A percentile compares a stretch with the other conserved stretches of the same genome.
Evolutionary conservation across 2,888 invertebrate genomes (phyloP).

Genomic region (Athalia circularis): DNA sequence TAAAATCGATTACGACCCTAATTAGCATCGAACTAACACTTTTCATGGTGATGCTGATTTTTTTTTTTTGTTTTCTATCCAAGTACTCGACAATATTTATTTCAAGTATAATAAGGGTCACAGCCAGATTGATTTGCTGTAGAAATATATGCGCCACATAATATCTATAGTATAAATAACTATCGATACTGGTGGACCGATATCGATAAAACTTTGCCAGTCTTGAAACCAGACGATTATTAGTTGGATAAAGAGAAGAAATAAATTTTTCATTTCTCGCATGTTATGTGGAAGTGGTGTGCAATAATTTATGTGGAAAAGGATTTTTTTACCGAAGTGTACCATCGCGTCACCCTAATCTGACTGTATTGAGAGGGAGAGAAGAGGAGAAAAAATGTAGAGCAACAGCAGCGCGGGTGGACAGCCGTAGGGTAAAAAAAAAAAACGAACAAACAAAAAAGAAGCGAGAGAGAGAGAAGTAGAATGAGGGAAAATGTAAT

Average conservation of each 20-base stretch:
- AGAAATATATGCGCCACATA: too few species aligned
- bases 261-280: not conserved
- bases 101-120: too few species aligned
- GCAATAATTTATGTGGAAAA: not conserved
- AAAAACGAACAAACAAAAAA: not conserved
- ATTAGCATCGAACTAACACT: too few species aligned
- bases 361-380: not conserved
- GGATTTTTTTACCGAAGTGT: conserved; percentile 6
- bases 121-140: too few species aligned
- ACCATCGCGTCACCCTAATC: conserved; percentile 21
- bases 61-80: not conserved
- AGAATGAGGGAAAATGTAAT: not conserved
- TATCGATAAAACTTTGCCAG: too few species aligned
- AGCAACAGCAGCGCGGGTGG: not conserved
- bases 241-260: too few species aligned
- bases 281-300: not conserved
- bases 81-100: not conserved
- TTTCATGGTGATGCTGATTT: too few species aligned
- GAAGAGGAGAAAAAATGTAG: not conserved
- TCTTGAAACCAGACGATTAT: too few species aligned
- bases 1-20: too few species aligned
- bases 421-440: not conserved
- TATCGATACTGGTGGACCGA: too few species aligned
- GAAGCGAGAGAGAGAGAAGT: not conserved
- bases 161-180: too few species aligned